phyloP scores from a whole-genome alignment of 64 coral and sea anemone genomes.

The Trachythela sp. region DNA sequence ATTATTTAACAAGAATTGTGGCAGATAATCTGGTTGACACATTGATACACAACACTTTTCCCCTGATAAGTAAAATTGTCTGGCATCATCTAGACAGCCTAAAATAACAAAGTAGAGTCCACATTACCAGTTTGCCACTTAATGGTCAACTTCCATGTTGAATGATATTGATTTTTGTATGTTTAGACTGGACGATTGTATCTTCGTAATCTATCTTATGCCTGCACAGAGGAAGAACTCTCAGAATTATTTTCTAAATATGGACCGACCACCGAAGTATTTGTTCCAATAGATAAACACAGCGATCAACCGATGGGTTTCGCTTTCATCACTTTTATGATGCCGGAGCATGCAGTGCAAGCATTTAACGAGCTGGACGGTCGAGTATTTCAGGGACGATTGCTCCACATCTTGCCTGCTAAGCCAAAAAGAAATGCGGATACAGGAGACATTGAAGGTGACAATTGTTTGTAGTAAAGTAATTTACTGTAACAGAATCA shows the following conservation, averaged over 20 bases:
- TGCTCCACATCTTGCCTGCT: conserved; percentile 78
- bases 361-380: conserved; percentile 87
- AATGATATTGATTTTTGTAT: neutral
- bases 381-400: conserved; percentile 73
- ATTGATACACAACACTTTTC: too few relatives aligned
- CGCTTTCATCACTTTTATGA: conserved; percentile 88
- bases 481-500: too few relatives aligned
- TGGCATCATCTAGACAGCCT: too few relatives aligned
- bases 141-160: neutral
- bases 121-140: too few relatives aligned
- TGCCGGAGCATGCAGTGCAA: conserved; percentile 96
- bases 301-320: conserved; percentile 78
- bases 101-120: too few relatives aligned
- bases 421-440: conserved; percentile 65
- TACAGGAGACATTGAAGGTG: conserved; percentile 29
- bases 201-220: conserved; percentile 82
- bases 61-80: too few relatives aligned
- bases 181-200: conserved; percentile 82
- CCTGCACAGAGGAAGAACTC: conserved; percentile 83
- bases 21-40: too few relatives aligned
- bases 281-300: conserved; percentile 76
- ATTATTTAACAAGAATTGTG: too few relatives aligned
- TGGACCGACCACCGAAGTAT: conserved; percentile 83
- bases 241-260: conserved; percentile 69
- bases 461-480: conserved; percentile 24